Conservation (phyloP, 2,113 vertebrate species). For the Desmodus rotundus region DNA sequence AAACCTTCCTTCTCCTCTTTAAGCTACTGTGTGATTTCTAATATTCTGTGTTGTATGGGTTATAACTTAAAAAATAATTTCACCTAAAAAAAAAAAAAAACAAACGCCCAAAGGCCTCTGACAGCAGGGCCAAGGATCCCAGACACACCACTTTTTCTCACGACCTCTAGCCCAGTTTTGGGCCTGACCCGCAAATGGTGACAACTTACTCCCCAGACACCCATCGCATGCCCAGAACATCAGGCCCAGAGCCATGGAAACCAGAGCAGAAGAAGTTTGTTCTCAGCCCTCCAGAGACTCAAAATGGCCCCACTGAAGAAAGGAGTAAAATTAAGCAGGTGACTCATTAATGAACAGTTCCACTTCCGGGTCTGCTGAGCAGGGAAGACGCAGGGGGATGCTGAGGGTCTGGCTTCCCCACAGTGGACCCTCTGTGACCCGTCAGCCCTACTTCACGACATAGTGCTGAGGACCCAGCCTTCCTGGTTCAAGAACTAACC, state of each 20-base stretch:
- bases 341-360: not conserved
- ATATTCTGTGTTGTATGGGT: not conserved
- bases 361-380: not conserved
- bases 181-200: not conserved
- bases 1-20: not conserved
- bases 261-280: not conserved
- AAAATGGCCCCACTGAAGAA: not conserved
- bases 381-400: not conserved
- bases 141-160: not conserved
- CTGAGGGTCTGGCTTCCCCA: not conserved
- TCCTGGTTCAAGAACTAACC: not conserved
- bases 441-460: not conserved
- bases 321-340: not conserved
- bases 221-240: not conserved
- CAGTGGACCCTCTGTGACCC: fast-evolving
- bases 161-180: not conserved
- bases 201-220: not conserved
- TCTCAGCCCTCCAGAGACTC: not conserved
- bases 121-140: not conserved
- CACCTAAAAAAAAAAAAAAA: not conserved
- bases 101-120: not conserved
- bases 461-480: not conserved
- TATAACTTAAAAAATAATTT: not conserved
- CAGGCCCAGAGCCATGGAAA: not conserved
- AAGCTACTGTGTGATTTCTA: not conserved